phyloP scores from a whole-genome alignment of 2,888 invertebrate genomes.

The Rotaria sp. region DNA sequence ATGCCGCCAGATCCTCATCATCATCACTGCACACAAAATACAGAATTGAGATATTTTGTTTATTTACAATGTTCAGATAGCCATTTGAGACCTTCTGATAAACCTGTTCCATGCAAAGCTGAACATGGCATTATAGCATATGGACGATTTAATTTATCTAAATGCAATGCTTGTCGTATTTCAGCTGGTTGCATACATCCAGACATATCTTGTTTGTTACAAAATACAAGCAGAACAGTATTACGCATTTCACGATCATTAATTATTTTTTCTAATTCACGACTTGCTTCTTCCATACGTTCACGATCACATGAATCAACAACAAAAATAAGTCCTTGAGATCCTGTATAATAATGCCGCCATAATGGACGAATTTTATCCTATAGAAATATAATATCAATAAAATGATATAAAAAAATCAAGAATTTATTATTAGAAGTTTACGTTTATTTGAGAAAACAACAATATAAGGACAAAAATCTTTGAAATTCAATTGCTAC shows the following conservation, averaged over 20 bases:
- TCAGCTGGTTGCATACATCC: slow-evolving; percentile 66
- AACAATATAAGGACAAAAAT: too few relatives aligned
- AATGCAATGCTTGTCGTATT: background rate
- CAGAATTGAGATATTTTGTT: background rate
- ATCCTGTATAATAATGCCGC: slow-evolving; percentile 97
- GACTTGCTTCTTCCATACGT: slow-evolving; percentile 93
- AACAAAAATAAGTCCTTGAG: slow-evolving; percentile 88
- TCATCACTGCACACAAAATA: slow-evolving; percentile 17
- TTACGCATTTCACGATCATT: slow-evolving; percentile 99
- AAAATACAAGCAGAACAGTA: slow-evolving; percentile 96
- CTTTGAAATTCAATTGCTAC: too few relatives aligned
- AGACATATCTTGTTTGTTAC: slow-evolving; percentile 94
- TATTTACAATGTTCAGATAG: slow-evolving; percentile 23
- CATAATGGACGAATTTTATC: slow-evolving; percentile 98
- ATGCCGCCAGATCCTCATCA: background rate
- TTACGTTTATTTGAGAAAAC: too few relatives aligned
- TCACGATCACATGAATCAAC: slow-evolving; percentile 98
- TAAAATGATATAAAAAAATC: background rate
- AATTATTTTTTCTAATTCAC: slow-evolving; percentile 94
- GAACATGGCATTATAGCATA: background rate
- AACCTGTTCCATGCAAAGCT: background rate
- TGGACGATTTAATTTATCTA: background rate
- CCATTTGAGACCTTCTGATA: slow-evolving; percentile 18
- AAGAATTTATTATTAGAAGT: too few relatives aligned
- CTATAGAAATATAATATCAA: background rate